Evolutionary conservation across 2,888 invertebrate species (phyloP).

Genomic region (Tachina fera): DNA sequence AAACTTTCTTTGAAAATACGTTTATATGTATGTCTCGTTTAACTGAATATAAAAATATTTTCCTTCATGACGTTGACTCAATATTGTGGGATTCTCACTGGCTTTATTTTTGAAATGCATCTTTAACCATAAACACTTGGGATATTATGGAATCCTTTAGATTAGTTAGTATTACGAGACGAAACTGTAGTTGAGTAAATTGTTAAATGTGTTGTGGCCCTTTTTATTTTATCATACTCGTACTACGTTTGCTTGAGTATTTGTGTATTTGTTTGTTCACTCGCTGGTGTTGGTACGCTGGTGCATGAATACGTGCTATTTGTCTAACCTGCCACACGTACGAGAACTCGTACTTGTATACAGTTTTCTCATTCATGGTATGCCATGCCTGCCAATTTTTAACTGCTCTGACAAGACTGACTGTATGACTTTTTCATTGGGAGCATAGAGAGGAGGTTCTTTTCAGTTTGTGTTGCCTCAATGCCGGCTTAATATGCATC

Average conservation of each 20-base stretch:
- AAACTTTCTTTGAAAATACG: neutral
- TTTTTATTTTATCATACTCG: neutral
- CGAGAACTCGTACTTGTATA: constrained; percentile 5
- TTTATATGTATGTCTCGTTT: neutral
- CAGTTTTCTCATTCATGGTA: constrained; percentile 34
- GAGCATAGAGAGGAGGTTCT: constrained; percentile 46
- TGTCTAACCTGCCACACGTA: constrained; percentile 62
- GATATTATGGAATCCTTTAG: constrained; percentile 57
- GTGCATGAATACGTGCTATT: constrained; percentile 60
- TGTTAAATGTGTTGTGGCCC: constrained; percentile 50
- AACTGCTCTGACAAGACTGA: constrained; percentile 49
- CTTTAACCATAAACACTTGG: constrained; percentile 62
- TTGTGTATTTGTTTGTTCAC: neutral
- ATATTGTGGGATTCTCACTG: constrained; percentile 43
- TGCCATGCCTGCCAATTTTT: constrained; percentile 51
- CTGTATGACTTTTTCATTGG: constrained; percentile 66
- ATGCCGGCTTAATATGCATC: constrained; percentile 70
- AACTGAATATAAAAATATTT: constrained; percentile 1
- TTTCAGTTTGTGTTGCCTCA: constrained; percentile 52
- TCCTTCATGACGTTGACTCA: constrained; percentile 44
- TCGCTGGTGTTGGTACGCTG: constrained; percentile 42
- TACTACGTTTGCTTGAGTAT: neutral
- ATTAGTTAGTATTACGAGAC: constrained; percentile 53
- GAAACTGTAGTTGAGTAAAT: constrained; percentile 40
- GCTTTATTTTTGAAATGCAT: constrained; percentile 56